Conservation (phyloP, 2,113 vertebrate species). For the Lathamus discolor region DNA sequence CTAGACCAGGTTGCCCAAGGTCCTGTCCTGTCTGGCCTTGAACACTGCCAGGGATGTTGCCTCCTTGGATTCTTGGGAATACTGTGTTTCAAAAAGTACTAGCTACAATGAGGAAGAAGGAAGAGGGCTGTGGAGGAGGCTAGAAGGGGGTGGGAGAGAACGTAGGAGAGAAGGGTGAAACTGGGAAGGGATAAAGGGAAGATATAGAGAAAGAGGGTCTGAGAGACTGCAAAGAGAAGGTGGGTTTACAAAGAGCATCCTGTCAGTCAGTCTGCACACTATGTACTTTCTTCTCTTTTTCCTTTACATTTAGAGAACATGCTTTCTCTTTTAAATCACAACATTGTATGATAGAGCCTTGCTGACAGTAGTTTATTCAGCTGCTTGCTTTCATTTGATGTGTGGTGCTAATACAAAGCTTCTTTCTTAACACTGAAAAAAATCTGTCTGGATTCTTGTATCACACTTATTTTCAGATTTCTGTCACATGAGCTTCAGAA, state of each 20-base stretch:
- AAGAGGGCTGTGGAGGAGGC: neutral
- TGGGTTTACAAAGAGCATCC: neutral
- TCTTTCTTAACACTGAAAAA: neutral
- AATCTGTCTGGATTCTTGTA: neutral
- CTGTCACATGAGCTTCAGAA: neutral
- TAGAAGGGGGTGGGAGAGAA: neutral
- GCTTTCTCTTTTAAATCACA: neutral
- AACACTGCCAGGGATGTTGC: neutral
- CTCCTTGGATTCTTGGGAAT: neutral
- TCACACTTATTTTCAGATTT: neutral
- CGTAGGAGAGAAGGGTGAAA: accelerated
- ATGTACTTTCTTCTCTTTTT: neutral
- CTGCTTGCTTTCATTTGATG: neutral
- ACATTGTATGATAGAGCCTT: neutral
- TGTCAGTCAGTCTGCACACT: neutral
- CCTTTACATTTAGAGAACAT: neutral
- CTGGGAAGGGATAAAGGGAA: neutral
- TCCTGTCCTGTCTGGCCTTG: neutral
- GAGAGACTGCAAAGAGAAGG: neutral
- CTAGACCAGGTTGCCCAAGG: neutral
- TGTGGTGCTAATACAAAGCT: neutral
- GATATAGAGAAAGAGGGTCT: neutral
- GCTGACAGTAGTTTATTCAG: neutral
- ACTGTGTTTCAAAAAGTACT: neutral
- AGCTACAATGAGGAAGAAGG: neutral